phyloP scores from a whole-genome alignment of 2,888 invertebrate species.

The Crioceris asparagi region DNA sequence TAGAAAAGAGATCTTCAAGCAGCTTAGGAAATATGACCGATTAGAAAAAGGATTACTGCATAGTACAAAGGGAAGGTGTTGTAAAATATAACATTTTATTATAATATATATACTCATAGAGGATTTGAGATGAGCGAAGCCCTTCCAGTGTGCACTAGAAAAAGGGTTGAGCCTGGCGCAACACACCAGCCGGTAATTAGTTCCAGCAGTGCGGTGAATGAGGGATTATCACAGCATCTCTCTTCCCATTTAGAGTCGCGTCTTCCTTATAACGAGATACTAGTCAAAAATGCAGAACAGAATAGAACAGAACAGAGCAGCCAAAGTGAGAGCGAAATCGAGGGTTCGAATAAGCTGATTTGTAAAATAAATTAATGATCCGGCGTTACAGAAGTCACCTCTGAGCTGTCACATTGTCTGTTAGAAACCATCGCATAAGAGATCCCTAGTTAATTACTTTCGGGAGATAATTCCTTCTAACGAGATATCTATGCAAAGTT shows the following conservation, averaged over 20 bases:
- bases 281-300: slow-evolving; percentile 32
- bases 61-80: slow-evolving; percentile 13
- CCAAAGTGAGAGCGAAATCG: slow-evolving; percentile 6
- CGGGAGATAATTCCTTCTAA: slow-evolving; percentile 37
- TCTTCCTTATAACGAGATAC: slow-evolving; percentile 34
- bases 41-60: slow-evolving; percentile 16
- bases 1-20: no score
- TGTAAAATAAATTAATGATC: slow-evolving; percentile 41
- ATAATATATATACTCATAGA: slow-evolving; percentile 12
- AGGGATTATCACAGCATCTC: slow-evolving; percentile 32
- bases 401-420: slow-evolving; percentile 38
- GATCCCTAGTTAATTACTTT: slow-evolving; percentile 38
- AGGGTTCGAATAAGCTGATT: slow-evolving; percentile 39
- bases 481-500: slow-evolving; percentile 38
- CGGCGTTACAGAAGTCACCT: slow-evolving; percentile 38
- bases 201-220: slow-evolving; percentile 28
- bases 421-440: slow-evolving; percentile 31
- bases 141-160: slow-evolving; percentile 16
- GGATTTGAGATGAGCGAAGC: slow-evolving; percentile 16
- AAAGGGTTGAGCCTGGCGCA: slow-evolving; percentile 28
- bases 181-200: slow-evolving; percentile 32
- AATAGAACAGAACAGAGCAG: slow-evolving; percentile 13
- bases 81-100: slow-evolving; percentile 18
- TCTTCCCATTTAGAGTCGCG: slow-evolving; percentile 31
- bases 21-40: slow-evolving; percentile 22